Evolutionary conservation across 2,888 invertebrate genomes (phyloP), one percentile per base, ranked within the genome.

Genomic region (Dorcus parallelipipedus): DNA sequence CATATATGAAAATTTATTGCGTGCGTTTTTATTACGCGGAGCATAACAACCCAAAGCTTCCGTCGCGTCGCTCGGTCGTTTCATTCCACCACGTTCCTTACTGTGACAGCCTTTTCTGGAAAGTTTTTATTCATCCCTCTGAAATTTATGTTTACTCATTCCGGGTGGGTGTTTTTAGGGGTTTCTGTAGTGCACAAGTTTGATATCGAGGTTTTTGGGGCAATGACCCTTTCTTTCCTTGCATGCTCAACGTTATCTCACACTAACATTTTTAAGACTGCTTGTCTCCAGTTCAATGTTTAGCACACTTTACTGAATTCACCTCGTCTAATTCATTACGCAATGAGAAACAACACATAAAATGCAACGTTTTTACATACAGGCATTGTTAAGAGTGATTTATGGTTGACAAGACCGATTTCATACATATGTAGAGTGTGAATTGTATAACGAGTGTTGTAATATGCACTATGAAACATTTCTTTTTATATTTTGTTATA

Each of bases 161-260:
- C 45, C 7, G 14, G 45, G 45, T 45, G 9, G 20, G 17, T 14
- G 41, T 41, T 41, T 45, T 45, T 20, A 64, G 62, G 64, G 55
- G 49, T 55, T 55, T 49, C 40, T 38, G 33, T 38, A n/a, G 45
- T 42, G 48, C 33, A 41, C 48, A n/a, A 10, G 38, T 14, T 49
- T 23, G 39, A 40, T 41, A 38, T 54, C 54, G 56, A 51, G 59
- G 59, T 59, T 56, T 59, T 59, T 62, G 62, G 62, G 62, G 59
- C 62, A 59, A 59, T 59, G 62, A 62, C 59, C 62, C 59, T 55
- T 45, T 56, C 59, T 56, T 59, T 59, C 59, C 54, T 62, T 59
- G 62, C 62, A 59, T 62, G 62, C 54, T 49, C 45, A 41, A 41
- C 14, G 10, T 41, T 10, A 41, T 41, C 41, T n/a, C n/a, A 41